Percentiles rank a stretch among this genome's conserved stretches.
Evolutionary conservation across 2,797 vertebrate species (phyloP).

Genomic region (Carduelis carduelis): DNA sequence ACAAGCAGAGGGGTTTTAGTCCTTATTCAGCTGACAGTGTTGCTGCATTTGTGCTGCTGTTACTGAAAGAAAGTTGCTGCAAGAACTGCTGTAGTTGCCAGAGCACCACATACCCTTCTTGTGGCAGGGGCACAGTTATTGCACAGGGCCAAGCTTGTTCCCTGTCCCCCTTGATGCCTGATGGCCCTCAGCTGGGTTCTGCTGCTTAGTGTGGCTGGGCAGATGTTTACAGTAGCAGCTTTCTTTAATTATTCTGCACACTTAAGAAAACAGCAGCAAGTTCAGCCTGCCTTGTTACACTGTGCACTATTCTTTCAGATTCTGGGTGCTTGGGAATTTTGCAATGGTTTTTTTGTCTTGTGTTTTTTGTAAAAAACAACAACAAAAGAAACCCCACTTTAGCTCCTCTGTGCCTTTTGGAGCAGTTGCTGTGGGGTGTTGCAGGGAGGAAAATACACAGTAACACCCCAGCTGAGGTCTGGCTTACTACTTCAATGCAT

Average conservation of each 20-base stretch:
- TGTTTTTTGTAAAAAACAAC: background rate
- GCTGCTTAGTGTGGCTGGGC: background rate
- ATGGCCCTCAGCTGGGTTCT: slow-evolving; percentile 6
- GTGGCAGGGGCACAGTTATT: background rate
- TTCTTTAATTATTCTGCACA: background rate
- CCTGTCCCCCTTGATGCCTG: background rate
- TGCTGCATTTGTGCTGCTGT: slow-evolving; percentile 21
- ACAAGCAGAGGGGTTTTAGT: background rate
- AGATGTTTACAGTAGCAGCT: slow-evolving; percentile 28
- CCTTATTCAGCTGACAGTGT: background rate
- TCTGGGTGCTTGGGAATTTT: background rate
- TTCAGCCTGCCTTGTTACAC: background rate
- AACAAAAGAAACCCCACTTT: background rate
- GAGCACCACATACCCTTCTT: background rate
- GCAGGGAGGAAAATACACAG: background rate
- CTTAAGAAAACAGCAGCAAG: background rate
- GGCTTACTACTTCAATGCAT: slow-evolving; percentile 7
- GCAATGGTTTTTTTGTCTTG: background rate
- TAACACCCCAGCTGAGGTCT: background rate
- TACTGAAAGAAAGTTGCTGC: background rate
- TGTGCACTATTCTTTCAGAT: slow-evolving; percentile 3
- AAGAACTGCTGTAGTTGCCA: background rate
- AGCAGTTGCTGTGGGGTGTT: background rate
- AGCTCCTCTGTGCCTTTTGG: slow-evolving; percentile 52
- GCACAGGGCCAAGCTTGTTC: background rate